Percentiles rank a stretch among this genome's conserved stretches.
Conservation (phyloP, 2,113 vertebrate species). For the Hylia prasina region DNA sequence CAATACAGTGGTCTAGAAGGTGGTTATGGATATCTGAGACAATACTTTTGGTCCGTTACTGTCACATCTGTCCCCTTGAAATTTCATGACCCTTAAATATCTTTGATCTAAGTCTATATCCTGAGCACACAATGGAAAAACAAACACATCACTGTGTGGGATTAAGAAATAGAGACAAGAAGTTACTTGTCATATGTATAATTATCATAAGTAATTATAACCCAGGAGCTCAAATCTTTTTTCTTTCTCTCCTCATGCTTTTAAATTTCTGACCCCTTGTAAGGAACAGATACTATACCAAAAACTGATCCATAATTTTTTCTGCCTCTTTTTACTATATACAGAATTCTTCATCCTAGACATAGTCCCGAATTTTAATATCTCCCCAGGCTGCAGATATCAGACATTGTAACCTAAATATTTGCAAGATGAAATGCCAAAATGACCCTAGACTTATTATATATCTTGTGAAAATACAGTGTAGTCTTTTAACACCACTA, state of each 20-base stretch:
- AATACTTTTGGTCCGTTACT: not conserved
- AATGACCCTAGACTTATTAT: not conserved
- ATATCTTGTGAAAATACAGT: not conserved
- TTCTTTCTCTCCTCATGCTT: not conserved
- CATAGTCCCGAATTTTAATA: not conserved
- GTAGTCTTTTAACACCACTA: not conserved
- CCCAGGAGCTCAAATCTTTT: not conserved
- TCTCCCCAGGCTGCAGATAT: not conserved
- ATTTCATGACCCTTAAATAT: not conserved
- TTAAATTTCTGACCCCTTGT: not conserved
- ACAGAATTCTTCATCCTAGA: not conserved
- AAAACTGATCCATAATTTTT: not conserved
- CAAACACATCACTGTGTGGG: not conserved
- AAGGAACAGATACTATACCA: not conserved
- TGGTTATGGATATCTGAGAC: not conserved
- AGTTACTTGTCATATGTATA: not conserved
- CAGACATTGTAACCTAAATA: not conserved
- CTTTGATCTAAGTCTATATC: not conserved
- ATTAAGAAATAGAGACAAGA: conserved; percentile 17
- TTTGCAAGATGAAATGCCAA: not conserved
- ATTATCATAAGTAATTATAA: not conserved
- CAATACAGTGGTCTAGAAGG: not conserved
- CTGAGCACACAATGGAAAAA: not conserved
- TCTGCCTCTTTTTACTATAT: not conserved
- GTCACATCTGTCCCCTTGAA: not conserved